Evolutionary conservation across 2,888 invertebrate species (phyloP), one percentile per base, ranked within the genome.

Genomic region (Andrena praecox): DNA sequence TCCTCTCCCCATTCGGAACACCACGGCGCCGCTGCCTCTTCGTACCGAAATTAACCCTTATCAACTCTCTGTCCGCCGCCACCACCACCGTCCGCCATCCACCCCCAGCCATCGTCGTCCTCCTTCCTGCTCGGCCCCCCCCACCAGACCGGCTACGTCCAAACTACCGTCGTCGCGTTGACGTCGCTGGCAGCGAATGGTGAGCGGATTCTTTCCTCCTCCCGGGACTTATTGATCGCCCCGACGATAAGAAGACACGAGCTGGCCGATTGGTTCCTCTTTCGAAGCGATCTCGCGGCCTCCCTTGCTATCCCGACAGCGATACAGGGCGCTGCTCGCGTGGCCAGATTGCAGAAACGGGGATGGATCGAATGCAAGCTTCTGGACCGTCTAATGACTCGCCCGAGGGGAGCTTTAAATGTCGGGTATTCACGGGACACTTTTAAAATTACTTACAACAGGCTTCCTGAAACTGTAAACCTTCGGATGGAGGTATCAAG

Each of bases 41-140:
- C 92, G 91, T 93, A 16, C 92, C 93, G 93, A 94, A 94, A 94
- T 94, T 94, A 94, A 94, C 94, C 94, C 94, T 94, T 94, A 94
- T 94, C 94, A 94, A 94, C 92, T 84, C 85, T 80, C 75, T 84
- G 86, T 83, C 86, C 74, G 80, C 81, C 86, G 66, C 74, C 77
- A 82, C 69, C 67, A 76, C 68, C 76, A 52, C 70, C 72, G 24
- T 24, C 69, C 59, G 24, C 76, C 77, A 72, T 67, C 77, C 81
- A 80, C 81, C 84, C 78, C 81, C 76, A 72, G 50, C 67, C 70
- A 56, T 73, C 59, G 75, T 64, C 73, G 42, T 76, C 60, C 79
- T 82, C 75, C 76, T 81, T 63, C 74, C 74, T 52, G 62, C 50
- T 33, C 10, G 35, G 33, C 81, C 82, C 66, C 83, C 89, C 85